Conservation (phyloP, 2,797 vertebrate genomes). For the Crocodylus rhombifer region DNA sequence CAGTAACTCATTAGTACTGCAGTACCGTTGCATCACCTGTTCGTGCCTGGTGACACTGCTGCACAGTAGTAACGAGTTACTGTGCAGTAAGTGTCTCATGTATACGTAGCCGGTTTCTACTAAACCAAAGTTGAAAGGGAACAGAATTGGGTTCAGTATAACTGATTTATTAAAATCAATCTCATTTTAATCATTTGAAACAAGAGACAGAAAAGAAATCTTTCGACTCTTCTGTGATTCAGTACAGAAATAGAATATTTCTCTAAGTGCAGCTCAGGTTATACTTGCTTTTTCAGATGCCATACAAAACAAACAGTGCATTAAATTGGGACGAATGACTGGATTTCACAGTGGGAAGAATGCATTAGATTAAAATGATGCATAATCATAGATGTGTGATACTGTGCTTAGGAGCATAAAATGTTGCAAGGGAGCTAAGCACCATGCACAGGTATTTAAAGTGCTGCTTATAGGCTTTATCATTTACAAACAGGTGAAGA, state of each 20-base stretch:
- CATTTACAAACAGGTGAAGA: slow-evolving; percentile 80
- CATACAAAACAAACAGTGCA: slow-evolving; percentile 72
- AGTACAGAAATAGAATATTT: background rate
- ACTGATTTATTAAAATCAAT: background rate
- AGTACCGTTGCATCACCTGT: too few relatives aligned
- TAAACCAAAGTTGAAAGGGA: background rate
- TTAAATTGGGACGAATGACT: slow-evolving; percentile 77
- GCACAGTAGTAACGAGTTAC: background rate
- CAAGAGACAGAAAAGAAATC: background rate
- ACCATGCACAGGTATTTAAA: slow-evolving; percentile 73
- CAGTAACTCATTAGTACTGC: too few relatives aligned
- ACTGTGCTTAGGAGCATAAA: slow-evolving; percentile 58
- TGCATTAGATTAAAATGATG: slow-evolving; percentile 71
- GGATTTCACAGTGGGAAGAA: slow-evolving; percentile 76
- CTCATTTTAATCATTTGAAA: slow-evolving; percentile 9
- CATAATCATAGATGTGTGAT: slow-evolving; percentile 57
- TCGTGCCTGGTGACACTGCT: background rate
- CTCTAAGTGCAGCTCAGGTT: slow-evolving; percentile 27
- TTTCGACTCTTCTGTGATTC: background rate
- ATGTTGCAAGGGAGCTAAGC: slow-evolving; percentile 56
- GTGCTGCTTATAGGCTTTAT: slow-evolving; percentile 78
- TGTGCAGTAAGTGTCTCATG: background rate
- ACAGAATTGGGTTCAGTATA: background rate
- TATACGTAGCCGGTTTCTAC: background rate
- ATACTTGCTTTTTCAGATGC: slow-evolving; percentile 20